phyloP scores from a whole-genome alignment of 2,888 invertebrate genomes.

The Drosophila limbata region DNA sequence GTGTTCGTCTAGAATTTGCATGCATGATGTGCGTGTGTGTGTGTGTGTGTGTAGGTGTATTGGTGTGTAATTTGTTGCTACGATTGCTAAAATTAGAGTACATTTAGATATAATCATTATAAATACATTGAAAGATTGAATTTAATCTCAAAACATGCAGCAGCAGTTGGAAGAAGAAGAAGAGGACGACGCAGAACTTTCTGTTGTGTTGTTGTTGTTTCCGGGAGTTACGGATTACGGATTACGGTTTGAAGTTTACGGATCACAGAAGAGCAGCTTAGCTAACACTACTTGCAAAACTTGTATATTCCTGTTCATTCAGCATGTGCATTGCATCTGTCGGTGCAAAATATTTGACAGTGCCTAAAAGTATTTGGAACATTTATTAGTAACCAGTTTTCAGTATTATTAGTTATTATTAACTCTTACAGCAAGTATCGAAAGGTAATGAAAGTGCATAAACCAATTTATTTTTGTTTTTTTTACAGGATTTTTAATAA shows the following conservation, averaged over 20 bases:
- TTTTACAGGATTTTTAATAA: conserved; percentile 11
- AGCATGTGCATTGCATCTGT: conserved; percentile 89
- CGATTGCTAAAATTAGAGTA: conserved; percentile 36
- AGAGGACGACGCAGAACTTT: conserved; percentile 17
- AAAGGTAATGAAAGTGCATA: background rate
- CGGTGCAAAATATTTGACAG: conserved; percentile 88
- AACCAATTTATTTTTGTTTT: conserved; percentile 16
- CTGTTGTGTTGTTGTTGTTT: conserved; percentile 28
- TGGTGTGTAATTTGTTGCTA: conserved; percentile 35
- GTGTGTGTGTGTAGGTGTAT: conserved; percentile 20
- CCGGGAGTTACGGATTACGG: conserved; percentile 17
- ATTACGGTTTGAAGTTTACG: conserved; percentile 21
- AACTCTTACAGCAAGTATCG: conserved; percentile 6
- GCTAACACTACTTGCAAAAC: conserved; percentile 68
- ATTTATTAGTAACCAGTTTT: conserved; percentile 33
- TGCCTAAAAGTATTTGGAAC: conserved; percentile 82
- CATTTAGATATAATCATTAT: conserved; percentile 36
- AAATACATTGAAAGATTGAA: conserved; percentile 45
- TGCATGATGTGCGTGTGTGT: conserved; percentile 40
- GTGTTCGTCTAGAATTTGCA: conserved; percentile 24
- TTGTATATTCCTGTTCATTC: conserved; percentile 85
- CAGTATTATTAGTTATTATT: background rate
- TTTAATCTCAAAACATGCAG: conserved; percentile 60
- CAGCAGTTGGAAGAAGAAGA: conserved; percentile 43
- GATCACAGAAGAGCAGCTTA: conserved; percentile 64